phyloP scores from a whole-genome alignment of 2,113 vertebrate genomes.

The Syngnathus floridae region DNA sequence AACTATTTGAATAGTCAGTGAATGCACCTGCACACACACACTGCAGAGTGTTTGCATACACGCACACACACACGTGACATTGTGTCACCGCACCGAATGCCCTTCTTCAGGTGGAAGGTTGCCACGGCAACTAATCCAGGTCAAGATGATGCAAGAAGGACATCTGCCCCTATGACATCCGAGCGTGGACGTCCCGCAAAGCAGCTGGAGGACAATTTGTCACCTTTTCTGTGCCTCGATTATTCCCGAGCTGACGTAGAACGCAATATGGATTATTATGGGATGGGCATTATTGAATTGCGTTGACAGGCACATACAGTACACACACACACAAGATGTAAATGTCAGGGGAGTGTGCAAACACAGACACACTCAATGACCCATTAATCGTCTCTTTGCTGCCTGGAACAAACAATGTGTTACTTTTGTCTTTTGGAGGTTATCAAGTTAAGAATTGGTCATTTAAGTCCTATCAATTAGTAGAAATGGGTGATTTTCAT shows the following conservation, averaged over 20 bases:
- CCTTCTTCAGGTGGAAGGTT: conserved; percentile 66
- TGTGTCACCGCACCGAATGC: conserved; percentile 45
- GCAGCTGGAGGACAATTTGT: conserved; percentile 19
- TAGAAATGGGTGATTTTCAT: too few relatives aligned
- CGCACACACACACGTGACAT: conserved; percentile 18
- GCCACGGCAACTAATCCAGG: conserved; percentile 73
- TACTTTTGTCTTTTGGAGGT: background rate
- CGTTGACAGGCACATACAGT: background rate
- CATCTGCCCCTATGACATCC: conserved; percentile 65
- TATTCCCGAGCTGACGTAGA: background rate
- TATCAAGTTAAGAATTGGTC: background rate
- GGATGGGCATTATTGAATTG: background rate
- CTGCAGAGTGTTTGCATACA: conserved; percentile 20
- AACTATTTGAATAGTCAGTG: conserved; percentile 57
- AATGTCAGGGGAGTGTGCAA: background rate
- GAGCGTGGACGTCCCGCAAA: conserved; percentile 18
- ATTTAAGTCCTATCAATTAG: background rate
- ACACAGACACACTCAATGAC: background rate
- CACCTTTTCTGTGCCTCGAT: background rate
- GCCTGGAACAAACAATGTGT: background rate
- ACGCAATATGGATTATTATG: background rate
- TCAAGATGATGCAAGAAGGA: conserved; percentile 64
- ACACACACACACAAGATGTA: background rate
- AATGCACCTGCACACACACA: conserved; percentile 36
- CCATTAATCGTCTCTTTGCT: background rate